Evolutionary conservation across 92 coral and sea anemone genomes (phyloP), one percentile per base, ranked within the genome.

Genomic region (Epizoanthus scotinus): DNA sequence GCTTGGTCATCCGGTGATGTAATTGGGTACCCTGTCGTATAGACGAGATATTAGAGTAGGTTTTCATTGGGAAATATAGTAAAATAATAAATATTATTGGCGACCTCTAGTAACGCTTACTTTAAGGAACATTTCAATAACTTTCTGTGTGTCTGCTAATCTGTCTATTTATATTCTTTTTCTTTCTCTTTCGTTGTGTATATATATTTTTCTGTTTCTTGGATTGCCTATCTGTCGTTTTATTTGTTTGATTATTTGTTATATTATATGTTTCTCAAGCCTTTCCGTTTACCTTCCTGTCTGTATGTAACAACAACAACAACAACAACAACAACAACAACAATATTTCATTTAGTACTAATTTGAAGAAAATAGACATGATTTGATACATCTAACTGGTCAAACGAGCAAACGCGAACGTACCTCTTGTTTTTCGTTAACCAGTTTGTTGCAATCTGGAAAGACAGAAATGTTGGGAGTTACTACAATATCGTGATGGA

Each of bases 1-100:
- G 71, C 19, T 83, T 90, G 31, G 95, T 92, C 95, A 92, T 95
- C 63, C 66, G 84, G 56, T 88, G 89, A 77, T 94, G 98, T 58
- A 93, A 61, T 70, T 87, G 79, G 2, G 47, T 63, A 61, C 3
- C n/a, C 94, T 92, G 78, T 0, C 22, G 18, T 21, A 42, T 28
- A 60, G 15, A 3, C n/a, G 12, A 63, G 22, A 21, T 21, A 3
- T 75, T 54, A 2, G 29, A 54, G 63, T 0, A 50, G 6, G 28
- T 25, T 55, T 24, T 73, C 12, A 78, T 24, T 61, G 44, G 31
- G 24, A 28, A 20, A 24, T 69, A 6, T 3, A 10, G 52, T 34
- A n/a, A n/a, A n/a, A n/a, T n/a, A 3, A 20, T 22, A 13, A 69
- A 18, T 67, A 69, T 27, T 2, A 22, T 40, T 68, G 18, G 29